Conservation (phyloP, 2,888 invertebrate species). For the Noctua janthina region DNA sequence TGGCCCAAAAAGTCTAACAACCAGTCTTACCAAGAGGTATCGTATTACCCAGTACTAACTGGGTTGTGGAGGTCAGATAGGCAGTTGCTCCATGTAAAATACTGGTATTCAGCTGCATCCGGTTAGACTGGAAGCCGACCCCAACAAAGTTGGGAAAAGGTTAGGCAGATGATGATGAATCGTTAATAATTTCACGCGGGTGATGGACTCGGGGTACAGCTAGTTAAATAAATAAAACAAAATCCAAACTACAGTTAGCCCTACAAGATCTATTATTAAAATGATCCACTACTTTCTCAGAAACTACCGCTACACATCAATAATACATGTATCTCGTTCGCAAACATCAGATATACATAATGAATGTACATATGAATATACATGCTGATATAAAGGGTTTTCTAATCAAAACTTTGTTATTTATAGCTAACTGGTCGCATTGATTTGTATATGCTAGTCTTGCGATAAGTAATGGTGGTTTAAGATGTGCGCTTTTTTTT, state of each 20-base stretch:
- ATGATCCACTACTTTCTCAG: slow-evolving; percentile 45
- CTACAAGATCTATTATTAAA: slow-evolving; percentile 45
- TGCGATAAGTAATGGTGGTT: slow-evolving; percentile 43
- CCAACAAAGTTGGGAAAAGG: no score
- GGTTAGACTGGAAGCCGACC: no score
- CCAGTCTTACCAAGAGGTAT: no score
- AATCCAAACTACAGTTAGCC: slow-evolving; percentile 23
- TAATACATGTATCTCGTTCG: slow-evolving; percentile 67
- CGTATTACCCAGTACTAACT: no score
- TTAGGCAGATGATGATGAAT: no score
- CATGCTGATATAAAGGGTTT: slow-evolving; percentile 81
- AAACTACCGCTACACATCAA: slow-evolving; percentile 59
- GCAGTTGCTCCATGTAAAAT: no score
- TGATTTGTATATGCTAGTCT: slow-evolving; percentile 84
- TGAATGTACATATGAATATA: slow-evolving; percentile 87
- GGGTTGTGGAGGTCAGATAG: no score
- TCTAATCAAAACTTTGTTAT: slow-evolving; percentile 88
- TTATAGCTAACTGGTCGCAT: slow-evolving; percentile 79
- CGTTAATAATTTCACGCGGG: no score
- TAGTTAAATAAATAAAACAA: background rate
- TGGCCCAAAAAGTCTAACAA: no score
- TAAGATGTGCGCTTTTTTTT: slow-evolving; percentile 26
- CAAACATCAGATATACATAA: slow-evolving; percentile 72
- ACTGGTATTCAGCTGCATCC: no score
- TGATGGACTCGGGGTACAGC: no score